Base-by-base conservation (phyloP, 2,888 invertebrate genomes). In the Cistogaster globosa region DNA sequence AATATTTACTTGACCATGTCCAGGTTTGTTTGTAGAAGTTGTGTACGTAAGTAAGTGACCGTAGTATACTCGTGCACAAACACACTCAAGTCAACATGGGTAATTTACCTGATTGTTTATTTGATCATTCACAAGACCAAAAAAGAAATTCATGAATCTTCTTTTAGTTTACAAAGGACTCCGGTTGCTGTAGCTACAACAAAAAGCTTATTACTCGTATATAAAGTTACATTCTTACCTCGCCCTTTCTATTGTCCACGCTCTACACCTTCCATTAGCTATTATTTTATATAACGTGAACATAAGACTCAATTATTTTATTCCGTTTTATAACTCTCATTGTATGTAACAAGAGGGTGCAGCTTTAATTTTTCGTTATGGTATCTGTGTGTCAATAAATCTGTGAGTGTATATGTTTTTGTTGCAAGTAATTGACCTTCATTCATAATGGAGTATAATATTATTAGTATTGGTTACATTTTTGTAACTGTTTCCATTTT, bases 401-500 rank as follows among this genome's bases (percentile, higher is more conserved):
- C 55, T 58, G 55, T 68, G 20, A 11, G 18, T 57, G 58, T 42
- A 53, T 77, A 26, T 26, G 36, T 48, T 72, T 75, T 45, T 42
- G 58, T 74, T 78, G 60, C 71, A 82, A 79, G 78, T 82, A 85
- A 85, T 85, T 85, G 85, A 85, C 85, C 85, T 85, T 85, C 78
- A 79, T 82, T 79, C 42, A 79, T 71, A 85, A 67, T 82, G 65
- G 60, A 71, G 69, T 67, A 22, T 78, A 51, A 62, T 78, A 38
- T 55, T 62, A 32, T 58, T 79, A 26, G 48, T 48, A 32, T 58
- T 71, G 45, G 12, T 67, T 18, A 1, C 9, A 20, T 55, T 55
- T 32, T 36, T 80, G 4, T 45, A 32, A 11, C 5, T 60, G 32
- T 62, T 26, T 55, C 6, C 16, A 36, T 71, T 74, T n/a, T 3